These are phyloP conservation scores for Andrena cerasifolii DNA, from an alignment of 1,140 invertebrate genomes.

Conservation along the genomic window DNA sequence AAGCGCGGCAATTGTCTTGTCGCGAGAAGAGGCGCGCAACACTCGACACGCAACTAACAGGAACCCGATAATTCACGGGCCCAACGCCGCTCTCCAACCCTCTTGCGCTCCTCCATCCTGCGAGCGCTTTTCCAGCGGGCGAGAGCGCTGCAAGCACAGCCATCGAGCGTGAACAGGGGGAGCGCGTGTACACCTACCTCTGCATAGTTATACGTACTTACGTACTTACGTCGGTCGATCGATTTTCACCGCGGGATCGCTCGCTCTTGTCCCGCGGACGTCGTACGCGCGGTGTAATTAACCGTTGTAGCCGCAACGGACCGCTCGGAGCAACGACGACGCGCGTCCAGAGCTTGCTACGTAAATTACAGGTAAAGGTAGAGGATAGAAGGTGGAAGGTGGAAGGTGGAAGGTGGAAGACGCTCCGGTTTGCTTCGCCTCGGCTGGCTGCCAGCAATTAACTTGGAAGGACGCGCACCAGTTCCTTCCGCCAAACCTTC, in stretches of 20 bases:
- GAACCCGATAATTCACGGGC: constrained; percentile 76
- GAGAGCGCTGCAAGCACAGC: no score
- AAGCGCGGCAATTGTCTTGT: constrained; percentile 80
- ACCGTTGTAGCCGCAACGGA: constrained; percentile 71
- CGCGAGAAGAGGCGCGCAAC: constrained; percentile 74
- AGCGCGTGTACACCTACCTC: no score
- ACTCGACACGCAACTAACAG: constrained; percentile 78
- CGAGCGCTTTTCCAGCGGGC: no score
- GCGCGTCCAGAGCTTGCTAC: constrained; percentile 72
- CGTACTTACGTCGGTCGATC: no score
- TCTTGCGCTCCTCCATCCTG: neutral
- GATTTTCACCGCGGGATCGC: constrained; percentile 59
- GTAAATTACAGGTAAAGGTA: constrained; percentile 77
- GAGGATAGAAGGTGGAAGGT: constrained; percentile 71
- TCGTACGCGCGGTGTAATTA: constrained; percentile 72
- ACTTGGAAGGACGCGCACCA: constrained; percentile 70
- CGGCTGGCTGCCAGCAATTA: constrained; percentile 74
- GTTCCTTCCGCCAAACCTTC: constrained; percentile 67
- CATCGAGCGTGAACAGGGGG: no score
- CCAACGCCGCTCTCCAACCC: constrained; percentile 19
- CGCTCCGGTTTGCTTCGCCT: constrained; percentile 57
- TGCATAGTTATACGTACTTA: no score
- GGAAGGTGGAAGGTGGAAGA: constrained; percentile 71
- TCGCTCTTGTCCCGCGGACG: constrained; percentile 49
- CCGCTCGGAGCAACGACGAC: constrained; percentile 61